Conservation (phyloP, 2,113 vertebrate genomes). For the Porphyrio hochstetteri region DNA sequence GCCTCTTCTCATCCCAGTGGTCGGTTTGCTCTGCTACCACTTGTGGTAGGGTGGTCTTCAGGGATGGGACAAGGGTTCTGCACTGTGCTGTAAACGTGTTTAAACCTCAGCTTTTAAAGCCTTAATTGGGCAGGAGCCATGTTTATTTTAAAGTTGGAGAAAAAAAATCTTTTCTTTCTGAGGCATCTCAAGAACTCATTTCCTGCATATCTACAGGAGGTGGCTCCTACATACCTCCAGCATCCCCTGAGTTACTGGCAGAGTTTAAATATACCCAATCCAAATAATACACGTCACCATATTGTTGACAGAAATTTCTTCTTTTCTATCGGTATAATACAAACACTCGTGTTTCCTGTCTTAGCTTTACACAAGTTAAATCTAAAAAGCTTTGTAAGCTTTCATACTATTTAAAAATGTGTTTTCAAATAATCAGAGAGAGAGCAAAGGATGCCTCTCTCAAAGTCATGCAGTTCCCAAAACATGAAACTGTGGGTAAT, state of each 20-base stretch:
- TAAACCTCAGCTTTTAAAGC: conserved; percentile 17
- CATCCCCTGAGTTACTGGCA: not conserved
- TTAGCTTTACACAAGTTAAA: not conserved
- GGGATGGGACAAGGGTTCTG: not conserved
- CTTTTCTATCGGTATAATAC: not conserved
- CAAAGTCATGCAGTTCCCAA: not conserved
- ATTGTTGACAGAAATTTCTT: not conserved
- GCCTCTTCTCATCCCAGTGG: not conserved
- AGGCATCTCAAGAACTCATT: conserved; percentile 51
- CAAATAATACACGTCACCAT: not conserved
- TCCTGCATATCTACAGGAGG: conserved; percentile 43
- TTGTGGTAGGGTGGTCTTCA: not conserved
- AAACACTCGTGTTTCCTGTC: not conserved
- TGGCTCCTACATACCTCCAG: conserved; percentile 22
- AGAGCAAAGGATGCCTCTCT: not conserved
- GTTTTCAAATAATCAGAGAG: not conserved
- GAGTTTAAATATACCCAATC: not conserved
- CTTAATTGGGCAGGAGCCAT: not conserved
- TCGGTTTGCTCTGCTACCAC: not conserved
- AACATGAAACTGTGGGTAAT: not conserved
- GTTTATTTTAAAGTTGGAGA: conserved; percentile 36
- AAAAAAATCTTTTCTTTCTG: not conserved
- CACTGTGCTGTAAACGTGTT: not conserved
- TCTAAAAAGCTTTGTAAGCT: not conserved
- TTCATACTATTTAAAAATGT: not conserved